phyloP scores from a whole-genome alignment of 2,113 vertebrate genomes.

The Eulacestoma nigropectus region DNA sequence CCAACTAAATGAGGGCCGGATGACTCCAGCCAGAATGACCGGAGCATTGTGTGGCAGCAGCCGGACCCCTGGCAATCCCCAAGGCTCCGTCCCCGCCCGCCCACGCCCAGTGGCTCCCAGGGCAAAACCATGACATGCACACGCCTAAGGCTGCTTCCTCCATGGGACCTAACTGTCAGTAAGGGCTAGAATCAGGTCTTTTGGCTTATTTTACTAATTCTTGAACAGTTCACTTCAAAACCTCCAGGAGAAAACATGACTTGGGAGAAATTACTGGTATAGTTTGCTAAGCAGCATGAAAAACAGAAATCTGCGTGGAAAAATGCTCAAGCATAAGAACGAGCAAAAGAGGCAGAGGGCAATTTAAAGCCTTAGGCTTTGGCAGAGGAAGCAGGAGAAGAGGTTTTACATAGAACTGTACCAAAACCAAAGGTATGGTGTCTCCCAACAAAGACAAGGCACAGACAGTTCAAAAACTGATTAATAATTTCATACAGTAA shows the following conservation, averaged over 20 bases:
- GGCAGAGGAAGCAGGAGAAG: background rate
- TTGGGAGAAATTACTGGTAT: background rate
- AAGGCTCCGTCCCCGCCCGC: background rate
- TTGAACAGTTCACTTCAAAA: background rate
- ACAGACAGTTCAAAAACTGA: background rate
- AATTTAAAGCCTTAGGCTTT: background rate
- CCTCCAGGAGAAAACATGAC: background rate
- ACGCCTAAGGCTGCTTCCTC: background rate
- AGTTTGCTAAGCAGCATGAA: background rate
- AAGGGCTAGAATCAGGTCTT: background rate
- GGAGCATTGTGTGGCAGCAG: fast-evolving
- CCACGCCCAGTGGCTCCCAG: fast-evolving
- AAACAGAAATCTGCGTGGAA: background rate
- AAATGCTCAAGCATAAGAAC: background rate
- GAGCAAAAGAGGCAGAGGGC: background rate
- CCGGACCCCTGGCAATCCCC: background rate
- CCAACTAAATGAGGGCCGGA: background rate
- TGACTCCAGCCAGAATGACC: background rate
- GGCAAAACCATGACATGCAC: background rate
- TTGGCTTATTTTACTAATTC: background rate
- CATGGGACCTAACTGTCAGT: background rate
- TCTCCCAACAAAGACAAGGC: background rate
- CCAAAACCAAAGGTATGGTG: background rate
- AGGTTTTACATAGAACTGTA: background rate
- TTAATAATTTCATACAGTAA: background rate